These are phyloP conservation scores for rat (Rattus norvegicus) DNA, from an alignment of 2,113 vertebrate species.

Conservation along the genomic window GRCr8 NC_086022.1:134343501-134344000, in stretches of 20 bases:
- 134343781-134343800: background rate
- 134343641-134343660: background rate
- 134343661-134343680: background rate
- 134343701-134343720: background rate
- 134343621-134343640: accelerated
- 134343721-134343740: background rate
- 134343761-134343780: background rate
- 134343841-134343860: background rate
- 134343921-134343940: background rate
- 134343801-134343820: background rate
- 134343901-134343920: background rate
- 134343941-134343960: background rate
- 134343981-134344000: background rate
- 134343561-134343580: background rate
- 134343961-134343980: background rate
- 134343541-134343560: background rate
- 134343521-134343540: background rate
- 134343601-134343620: background rate
- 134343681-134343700: background rate
- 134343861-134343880: background rate
- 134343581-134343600: accelerated
- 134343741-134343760: background rate
- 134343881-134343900: background rate
- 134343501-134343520: background rate
- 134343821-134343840: background rate